Evolutionary conservation across 1,140 invertebrate genomes (phyloP), one percentile per base, ranked within the genome.

Genomic region (Nasonia giraulti): DNA sequence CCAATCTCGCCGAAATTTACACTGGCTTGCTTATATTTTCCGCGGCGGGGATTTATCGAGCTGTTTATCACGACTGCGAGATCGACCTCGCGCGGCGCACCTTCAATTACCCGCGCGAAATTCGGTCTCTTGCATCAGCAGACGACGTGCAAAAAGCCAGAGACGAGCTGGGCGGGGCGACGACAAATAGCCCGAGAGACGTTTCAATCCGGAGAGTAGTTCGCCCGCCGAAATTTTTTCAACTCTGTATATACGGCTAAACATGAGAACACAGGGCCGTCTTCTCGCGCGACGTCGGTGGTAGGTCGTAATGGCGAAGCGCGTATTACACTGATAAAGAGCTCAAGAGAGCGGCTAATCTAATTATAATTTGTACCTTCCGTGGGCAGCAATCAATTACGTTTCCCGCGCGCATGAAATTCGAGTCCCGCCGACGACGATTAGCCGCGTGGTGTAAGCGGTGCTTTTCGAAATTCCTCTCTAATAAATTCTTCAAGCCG

Each of bases 201-300:
- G 87, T 90, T 90, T 91, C 88, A 90, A 91, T 91, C 87, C 86
- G 82, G 86, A 83, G 40, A 80, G 80, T 69, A 73, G 11, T 20
- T 62, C 55, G 0, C 14, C 14, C 1, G 14, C 33, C 33, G 33
- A 4, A 20, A 62, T 62, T 62, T n/a, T 62, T 62, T 62, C 11
- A 10, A 23, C 17, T 6, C 4, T 23, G 17, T n/a, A 23, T 20
- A n/a, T 14, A 50, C 66, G 1, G 20, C 33, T 82, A 50, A 50
- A 14, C 23, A n/a, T 44, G n/a, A 66, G 62, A 50, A 55, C 2
- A 50, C 2, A 50, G 76, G 37, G 62, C 40, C 33, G 14, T n/a
- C 55, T 69, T 55, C 55, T 66, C 47, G 80, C 50, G 50, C n/a
- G n/a, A 75, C 44, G 10, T 68, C 33, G 33, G 33, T 0, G 33